Base-by-base conservation (phyloP, 2,797 vertebrate species). In the Anas capensis region DNA sequence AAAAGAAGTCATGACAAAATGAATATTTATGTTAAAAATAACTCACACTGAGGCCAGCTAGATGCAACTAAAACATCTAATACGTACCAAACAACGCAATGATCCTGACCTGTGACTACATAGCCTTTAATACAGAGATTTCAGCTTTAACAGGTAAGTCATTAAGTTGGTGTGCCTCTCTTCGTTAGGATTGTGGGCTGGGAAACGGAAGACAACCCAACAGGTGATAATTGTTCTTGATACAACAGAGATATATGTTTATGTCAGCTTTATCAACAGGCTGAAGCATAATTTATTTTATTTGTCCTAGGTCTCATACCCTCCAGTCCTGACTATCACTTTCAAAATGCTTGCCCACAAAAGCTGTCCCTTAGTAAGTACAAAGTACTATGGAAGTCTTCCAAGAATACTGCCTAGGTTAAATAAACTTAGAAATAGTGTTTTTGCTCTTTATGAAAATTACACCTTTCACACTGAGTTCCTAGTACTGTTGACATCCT, bases 21-120 rank as follows among this genome's bases (percentile, higher is more conserved):
- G 90, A n/a, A 72, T 70, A 38, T 49, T 73, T 44, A 73, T 89
- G 86, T 38, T 82, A 57, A 89, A 93, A 92, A 75, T 88, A 94
- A 83, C 53, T 83, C 77, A 80, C 24, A 19, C 4, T 82, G 83
- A 86, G 62, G 61, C 58, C 90, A 87, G 64, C 24, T 93, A 95
- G 94, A 85, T 73, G 33, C 14, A 95, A 84, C 64, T 82, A 58
- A 94, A 91, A 44, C n/a, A 84, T 69, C 76, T 64, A 46, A 64
- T 29, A 60, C 3, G 16, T n/a, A 81, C 64, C 72, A 93, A 86
- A 62, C 51, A 19, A 69, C 27, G 73, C 65, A 78, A 31, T 14
- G 42, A 82, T 27, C 70, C 36, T 27, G 27, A 46, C 6, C 66
- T 15, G 31, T n/a, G 26, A 62, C 27, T 51, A 33, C 48, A 29